phyloP scores from a whole-genome alignment of 1,140 invertebrate genomes.

The Drosophila ercepeae region DNA sequence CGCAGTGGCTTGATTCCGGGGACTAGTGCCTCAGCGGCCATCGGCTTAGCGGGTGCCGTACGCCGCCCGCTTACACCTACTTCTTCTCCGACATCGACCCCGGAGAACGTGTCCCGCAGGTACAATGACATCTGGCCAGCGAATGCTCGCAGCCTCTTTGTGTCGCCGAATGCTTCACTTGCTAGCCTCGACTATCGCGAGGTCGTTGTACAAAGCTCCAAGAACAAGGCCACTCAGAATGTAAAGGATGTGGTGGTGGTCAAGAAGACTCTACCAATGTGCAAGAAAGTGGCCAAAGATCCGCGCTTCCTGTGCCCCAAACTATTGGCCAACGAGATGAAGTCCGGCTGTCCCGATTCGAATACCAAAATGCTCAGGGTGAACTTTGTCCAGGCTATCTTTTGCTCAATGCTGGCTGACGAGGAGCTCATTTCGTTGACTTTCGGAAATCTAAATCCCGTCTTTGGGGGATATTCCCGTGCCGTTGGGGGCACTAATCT shows the following conservation, averaged over 20 bases:
- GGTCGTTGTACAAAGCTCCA: neutral
- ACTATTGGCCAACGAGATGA: neutral
- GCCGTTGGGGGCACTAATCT: no score
- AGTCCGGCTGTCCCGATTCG: neutral
- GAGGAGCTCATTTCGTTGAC: conserved; percentile 15
- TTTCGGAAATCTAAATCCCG: neutral
- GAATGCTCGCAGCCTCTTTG: neutral
- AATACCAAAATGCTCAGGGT: neutral
- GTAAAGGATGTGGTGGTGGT: neutral
- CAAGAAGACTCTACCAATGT: neutral
- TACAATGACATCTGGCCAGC: neutral
- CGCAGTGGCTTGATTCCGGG: neutral
- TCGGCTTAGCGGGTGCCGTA: neutral
- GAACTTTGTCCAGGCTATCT: conserved; percentile 32
- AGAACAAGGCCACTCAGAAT: neutral
- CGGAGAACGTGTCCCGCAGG: neutral
- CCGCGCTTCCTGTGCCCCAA: conserved; percentile 9
- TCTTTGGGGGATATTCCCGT: neutral
- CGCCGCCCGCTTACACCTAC: neutral
- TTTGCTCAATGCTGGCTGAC: conserved; percentile 55
- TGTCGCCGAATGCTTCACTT: neutral
- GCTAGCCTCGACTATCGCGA: neutral
- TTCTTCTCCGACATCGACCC: neutral
- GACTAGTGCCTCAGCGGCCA: neutral
- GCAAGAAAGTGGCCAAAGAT: neutral